These are phyloP conservation scores for Drepana arcuata DNA, from an alignment of 1,140 invertebrate genomes.

Conservation along the genomic window DNA sequence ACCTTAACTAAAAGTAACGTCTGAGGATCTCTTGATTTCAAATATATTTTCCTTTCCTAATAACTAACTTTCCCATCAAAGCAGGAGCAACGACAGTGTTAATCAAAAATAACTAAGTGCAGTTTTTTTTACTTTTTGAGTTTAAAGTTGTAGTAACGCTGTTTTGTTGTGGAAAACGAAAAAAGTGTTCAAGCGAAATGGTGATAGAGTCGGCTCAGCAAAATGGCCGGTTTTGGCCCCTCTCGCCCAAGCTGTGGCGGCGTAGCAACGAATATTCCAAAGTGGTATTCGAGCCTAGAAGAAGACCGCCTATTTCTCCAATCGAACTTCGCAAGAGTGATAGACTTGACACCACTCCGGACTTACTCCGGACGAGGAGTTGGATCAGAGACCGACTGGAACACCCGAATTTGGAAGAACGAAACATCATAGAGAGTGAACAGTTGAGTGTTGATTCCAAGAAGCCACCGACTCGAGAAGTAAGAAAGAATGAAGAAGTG, in stretches of 20 bases:
- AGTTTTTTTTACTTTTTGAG: too few relatives aligned
- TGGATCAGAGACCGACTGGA: conserved; percentile 47
- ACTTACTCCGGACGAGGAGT: conserved; percentile 43
- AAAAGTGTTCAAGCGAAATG: conserved; percentile 8
- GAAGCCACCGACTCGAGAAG: conserved; percentile 49
- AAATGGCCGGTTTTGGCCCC: conserved; percentile 53
- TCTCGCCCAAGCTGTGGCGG: conserved; percentile 56
- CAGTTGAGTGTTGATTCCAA: conserved; percentile 41
- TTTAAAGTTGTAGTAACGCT: too few relatives aligned
- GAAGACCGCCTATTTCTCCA: conserved; percentile 43
- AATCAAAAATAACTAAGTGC: too few relatives aligned
- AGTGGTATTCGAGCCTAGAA: conserved; percentile 58
- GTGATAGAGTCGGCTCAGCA: conserved; percentile 58
- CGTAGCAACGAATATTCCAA: conserved; percentile 61
- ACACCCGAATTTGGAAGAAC: conserved; percentile 43
- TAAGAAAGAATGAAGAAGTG: conserved; percentile 37
- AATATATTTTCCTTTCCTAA: too few relatives aligned
- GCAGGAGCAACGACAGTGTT: too few relatives aligned
- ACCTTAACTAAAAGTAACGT: too few relatives aligned
- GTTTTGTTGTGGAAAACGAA: background rate
- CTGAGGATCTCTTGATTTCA: conserved; percentile 7
- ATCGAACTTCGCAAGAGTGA: conserved; percentile 38
- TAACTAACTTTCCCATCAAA: too few relatives aligned
- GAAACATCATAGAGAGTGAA: conserved; percentile 14
- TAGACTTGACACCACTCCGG: conserved; percentile 42